Conservation (phyloP, 2,888 invertebrate species). For the Netelia virgata region DNA sequence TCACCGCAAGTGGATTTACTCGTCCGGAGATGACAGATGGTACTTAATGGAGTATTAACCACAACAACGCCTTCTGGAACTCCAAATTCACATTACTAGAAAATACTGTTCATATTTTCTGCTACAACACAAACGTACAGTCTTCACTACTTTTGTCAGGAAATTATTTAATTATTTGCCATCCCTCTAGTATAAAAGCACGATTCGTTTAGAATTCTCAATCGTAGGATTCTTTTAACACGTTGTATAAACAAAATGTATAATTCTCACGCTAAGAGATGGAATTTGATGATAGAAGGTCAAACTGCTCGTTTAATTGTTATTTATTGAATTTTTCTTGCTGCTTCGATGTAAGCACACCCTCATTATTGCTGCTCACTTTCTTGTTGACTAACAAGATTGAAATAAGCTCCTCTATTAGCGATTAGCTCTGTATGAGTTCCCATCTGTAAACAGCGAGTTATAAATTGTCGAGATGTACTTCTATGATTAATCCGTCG, state of each 20-base stretch:
- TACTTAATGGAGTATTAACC: not conserved
- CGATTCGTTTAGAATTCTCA: not conserved
- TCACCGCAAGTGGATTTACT: not conserved
- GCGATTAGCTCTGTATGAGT: constrained; percentile 92
- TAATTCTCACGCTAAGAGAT: not conserved
- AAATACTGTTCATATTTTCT: not conserved
- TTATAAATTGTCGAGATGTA: constrained; percentile 2
- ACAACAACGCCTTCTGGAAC: not conserved
- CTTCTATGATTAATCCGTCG: not conserved
- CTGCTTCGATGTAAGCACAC: constrained; percentile 34
- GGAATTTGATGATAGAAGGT: not conserved
- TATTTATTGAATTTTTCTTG: constrained; percentile 56
- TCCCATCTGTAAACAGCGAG: constrained; percentile 88
- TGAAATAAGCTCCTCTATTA: constrained; percentile 94
- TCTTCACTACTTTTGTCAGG: not conserved
- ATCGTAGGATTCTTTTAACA: not conserved
- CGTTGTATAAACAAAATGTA: not conserved
- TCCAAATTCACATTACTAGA: too few species aligned
- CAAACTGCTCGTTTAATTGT: constrained; percentile 33
- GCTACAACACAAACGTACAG: not conserved
- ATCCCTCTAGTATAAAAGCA: not conserved
- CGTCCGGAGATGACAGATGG: not conserved
- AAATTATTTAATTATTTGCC: not conserved
- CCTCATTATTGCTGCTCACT: constrained; percentile 82
- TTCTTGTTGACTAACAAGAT: constrained; percentile 92